A percentile compares a stretch with the other conserved stretches of the same genome.
Conservation (phyloP, 2,797 vertebrate species). For the Pachyuromys duprasi region DNA sequence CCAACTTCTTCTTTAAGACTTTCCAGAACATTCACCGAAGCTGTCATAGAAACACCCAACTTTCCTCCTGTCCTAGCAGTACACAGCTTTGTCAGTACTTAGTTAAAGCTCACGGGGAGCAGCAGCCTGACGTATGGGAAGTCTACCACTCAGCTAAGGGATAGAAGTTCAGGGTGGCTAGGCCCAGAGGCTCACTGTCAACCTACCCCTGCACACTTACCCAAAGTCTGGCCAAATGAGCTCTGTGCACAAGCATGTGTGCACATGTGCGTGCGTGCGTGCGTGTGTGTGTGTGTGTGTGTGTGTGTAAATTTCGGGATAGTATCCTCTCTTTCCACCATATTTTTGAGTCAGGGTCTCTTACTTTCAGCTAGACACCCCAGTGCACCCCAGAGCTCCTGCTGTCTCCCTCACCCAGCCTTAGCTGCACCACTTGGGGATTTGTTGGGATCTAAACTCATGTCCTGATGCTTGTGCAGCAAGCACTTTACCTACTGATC, state of each 20-base stretch:
- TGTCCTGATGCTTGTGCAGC: neutral
- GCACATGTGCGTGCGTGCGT: too few species aligned
- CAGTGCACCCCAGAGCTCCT: too few species aligned
- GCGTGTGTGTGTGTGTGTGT: too few species aligned
- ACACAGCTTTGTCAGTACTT: neutral
- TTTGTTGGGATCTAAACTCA: neutral
- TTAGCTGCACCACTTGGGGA: too few species aligned
- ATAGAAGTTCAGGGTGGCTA: neutral
- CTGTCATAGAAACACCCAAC: neutral
- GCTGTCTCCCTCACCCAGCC: neutral
- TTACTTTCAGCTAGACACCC: neutral
- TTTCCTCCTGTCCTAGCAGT: neutral
- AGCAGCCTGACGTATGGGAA: neutral
- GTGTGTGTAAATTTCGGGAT: neutral
- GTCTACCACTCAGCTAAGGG: neutral
- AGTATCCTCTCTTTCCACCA: neutral
- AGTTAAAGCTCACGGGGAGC: neutral
- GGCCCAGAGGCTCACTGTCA: neutral
- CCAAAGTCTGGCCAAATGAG: neutral
- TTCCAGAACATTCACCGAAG: slow-evolving; percentile 4
- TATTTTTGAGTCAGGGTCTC: neutral
- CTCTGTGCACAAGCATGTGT: neutral
- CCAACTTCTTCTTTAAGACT: neutral
- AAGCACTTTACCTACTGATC: neutral
- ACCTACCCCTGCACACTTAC: neutral